phyloP scores from a whole-genome alignment of 2,113 vertebrate genomes.

The Epinephelus moara region DNA sequence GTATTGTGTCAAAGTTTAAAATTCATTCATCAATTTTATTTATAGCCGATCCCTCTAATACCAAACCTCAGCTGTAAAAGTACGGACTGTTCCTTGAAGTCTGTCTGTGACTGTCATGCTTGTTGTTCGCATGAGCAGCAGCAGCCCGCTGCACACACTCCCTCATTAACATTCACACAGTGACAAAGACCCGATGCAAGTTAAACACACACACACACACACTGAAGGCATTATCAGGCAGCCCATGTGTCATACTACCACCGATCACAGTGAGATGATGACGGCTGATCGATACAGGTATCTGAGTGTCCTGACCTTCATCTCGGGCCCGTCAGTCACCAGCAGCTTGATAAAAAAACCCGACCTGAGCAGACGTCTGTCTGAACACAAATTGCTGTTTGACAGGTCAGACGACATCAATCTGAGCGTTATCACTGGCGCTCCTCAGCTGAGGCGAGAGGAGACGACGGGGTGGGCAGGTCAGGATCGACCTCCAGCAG shows the following conservation, averaged over 20 bases:
- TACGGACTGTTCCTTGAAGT: not conserved
- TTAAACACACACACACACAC: not conserved
- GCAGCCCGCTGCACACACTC: not conserved
- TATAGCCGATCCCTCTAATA: too few species aligned
- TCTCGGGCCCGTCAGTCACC: conserved; percentile 28
- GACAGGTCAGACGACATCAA: not conserved
- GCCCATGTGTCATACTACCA: conserved; percentile 8
- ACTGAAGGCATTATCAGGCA: conserved; percentile 16
- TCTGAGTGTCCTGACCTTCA: conserved; percentile 45
- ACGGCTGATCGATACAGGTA: conserved; percentile 46
- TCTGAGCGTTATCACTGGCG: not conserved
- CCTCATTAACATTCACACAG: not conserved
- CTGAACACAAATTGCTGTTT: not conserved
- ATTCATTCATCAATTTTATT: too few species aligned
- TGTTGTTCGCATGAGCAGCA: too few species aligned
- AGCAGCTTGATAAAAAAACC: not conserved
- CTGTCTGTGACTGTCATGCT: not conserved
- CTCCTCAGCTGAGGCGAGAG: not conserved
- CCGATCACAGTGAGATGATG: not conserved
- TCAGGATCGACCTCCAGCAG: not conserved
- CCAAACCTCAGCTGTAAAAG: not conserved
- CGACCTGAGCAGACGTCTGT: not conserved
- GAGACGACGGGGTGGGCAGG: too few species aligned
- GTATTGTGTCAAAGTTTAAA: too few species aligned
- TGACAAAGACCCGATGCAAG: not conserved